phyloP scores from a whole-genome alignment of 1,140 invertebrate species.

The Latrodectus geometricus region DNA sequence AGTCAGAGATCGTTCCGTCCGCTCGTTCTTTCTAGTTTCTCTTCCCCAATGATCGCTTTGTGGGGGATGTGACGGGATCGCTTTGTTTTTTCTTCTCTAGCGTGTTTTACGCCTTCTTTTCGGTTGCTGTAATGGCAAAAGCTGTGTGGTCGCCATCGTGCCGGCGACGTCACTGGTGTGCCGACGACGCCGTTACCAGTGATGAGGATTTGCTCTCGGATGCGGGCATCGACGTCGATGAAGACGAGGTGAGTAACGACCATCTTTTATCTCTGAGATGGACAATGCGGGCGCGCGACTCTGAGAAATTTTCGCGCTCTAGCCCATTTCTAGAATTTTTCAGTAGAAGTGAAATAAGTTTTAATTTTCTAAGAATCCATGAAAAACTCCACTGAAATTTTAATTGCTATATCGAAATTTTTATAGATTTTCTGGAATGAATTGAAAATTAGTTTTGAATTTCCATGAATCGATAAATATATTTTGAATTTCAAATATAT shows the following conservation, averaged over 20 bases:
- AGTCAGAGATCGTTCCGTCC: background rate
- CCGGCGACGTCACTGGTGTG: conserved; percentile 10
- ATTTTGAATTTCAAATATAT: too few species aligned
- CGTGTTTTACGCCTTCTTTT: background rate
- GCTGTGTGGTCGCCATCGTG: conserved; percentile 40
- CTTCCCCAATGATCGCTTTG: background rate
- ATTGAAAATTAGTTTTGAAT: too few species aligned
- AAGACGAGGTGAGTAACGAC: conserved; percentile 53
- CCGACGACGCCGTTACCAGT: conserved; percentile 48
- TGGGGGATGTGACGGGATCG: background rate
- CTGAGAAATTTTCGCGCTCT: background rate
- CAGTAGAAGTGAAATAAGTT: background rate
- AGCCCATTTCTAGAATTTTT: background rate
- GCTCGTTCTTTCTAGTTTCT: background rate
- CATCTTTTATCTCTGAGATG: background rate
- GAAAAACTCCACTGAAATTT: too few species aligned
- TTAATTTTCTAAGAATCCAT: too few species aligned
- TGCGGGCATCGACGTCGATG: conserved; percentile 57
- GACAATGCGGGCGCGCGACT: background rate
- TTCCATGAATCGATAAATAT: too few species aligned
- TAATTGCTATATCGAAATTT: too few species aligned
- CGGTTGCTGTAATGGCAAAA: background rate
- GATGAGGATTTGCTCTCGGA: conserved; percentile 59
- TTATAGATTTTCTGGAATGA: too few species aligned
- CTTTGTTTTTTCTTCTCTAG: background rate